phyloP scores from a whole-genome alignment of 2,888 invertebrate genomes.

The Lasioglossum vierecki region DNA sequence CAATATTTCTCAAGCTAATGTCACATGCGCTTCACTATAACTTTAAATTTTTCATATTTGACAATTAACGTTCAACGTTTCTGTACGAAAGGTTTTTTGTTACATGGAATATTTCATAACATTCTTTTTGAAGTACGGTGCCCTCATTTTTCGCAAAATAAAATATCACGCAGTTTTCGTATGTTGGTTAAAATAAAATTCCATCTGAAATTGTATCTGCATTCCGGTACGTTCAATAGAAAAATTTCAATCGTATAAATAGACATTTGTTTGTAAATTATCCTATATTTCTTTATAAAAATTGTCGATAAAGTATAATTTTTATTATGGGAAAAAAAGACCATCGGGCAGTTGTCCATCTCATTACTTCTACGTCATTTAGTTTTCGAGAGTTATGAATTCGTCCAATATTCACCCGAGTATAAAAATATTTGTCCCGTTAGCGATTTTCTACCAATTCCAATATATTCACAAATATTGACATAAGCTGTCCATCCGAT shows the following conservation, averaged over 20 bases:
- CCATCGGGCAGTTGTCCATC: background rate
- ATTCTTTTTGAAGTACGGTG: background rate
- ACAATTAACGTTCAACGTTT: background rate
- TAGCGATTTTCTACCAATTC: background rate
- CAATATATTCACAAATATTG: background rate
- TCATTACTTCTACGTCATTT: background rate
- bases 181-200: background rate
- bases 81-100: background rate
- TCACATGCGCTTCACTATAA: background rate
- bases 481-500: background rate
- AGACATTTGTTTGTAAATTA: background rate
- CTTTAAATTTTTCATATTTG: background rate
- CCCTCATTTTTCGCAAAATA: background rate
- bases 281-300: background rate
- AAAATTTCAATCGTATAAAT: background rate
- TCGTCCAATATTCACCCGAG: background rate
- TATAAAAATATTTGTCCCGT: background rate
- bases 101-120: background rate
- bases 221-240: background rate
- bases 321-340: background rate
- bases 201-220: background rate
- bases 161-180: background rate
- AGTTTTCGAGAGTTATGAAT: background rate
- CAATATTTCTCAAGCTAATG: background rate
- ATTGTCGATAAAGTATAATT: background rate